Evolutionary conservation across 2,797 vertebrate species (phyloP), one percentile per base, ranked within the genome.

Genomic region (Acridotheres tristis): DNA sequence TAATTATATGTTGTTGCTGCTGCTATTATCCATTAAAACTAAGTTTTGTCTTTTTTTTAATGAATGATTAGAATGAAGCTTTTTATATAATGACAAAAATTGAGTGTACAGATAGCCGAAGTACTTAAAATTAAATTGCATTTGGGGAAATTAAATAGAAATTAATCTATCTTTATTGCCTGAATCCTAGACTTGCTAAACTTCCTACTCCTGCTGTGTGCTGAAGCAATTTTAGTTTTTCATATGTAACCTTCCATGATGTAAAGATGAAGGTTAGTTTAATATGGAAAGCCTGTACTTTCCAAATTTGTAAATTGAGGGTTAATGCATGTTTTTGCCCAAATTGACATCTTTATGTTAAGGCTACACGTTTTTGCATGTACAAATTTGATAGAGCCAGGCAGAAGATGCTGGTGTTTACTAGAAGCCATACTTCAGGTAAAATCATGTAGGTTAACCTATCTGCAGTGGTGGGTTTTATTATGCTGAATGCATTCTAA

Each of bases 81-180:
- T 93, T 86, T 89, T 51, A 65, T 95, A 30, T 53, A 78, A 81
- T 73, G 88, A 67, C 53, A 89, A 87, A 84, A 95, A 61, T 29
- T 25, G 80, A 83, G n/a, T 51, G 54, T 88, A 43, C 16, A 48
- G 32, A 26, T 75, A 89, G 34, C 27, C 38, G 86, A 88, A 91
- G 69, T 76, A 76, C 45, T 89, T 91, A 57, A 87, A 87, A 82
- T 89, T 82, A 91, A 96, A 89, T 66, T 86, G 68, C 34, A 9
- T 83, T 86, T 53, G 36, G n/a, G 40, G 25, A 16, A 92, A 91
- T 97, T 76, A 93, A 88, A 82, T 93, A 80, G 57, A 89, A 83
- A 95, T 97, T 92, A 83, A 94, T 81, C 66, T 75, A 16, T 42
- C 55, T 54, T 88, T 86, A 66, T 78, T 94, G 76, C 55, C 57